Conservation (phyloP, 2,113 vertebrate species). For the Carollia perspicillata region DNA sequence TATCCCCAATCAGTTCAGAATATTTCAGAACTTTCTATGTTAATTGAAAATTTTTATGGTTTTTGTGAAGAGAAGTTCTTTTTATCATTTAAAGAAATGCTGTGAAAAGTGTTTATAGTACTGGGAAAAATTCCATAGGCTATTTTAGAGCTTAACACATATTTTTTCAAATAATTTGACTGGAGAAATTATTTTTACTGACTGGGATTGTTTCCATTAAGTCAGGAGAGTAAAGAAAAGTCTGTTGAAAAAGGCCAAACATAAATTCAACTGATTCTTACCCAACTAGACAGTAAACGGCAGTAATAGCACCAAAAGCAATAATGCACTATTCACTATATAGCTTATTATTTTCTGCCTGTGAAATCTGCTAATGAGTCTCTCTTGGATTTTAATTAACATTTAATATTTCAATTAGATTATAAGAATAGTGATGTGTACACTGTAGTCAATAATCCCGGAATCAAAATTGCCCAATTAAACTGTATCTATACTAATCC, state of each 20-base stretch:
- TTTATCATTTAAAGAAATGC: neutral
- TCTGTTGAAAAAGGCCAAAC: neutral
- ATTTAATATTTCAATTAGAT: neutral
- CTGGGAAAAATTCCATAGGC: neutral
- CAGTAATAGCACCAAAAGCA: neutral
- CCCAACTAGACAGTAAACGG: neutral
- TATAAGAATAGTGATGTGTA: neutral
- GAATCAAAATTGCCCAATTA: neutral
- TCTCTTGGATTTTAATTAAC: neutral
- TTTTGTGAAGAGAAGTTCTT: neutral
- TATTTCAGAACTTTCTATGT: neutral
- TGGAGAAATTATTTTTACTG: neutral
- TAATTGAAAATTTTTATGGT: neutral
- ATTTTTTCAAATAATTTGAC: neutral
- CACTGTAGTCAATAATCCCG: neutral
- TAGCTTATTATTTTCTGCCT: neutral
- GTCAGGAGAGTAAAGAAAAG: neutral
- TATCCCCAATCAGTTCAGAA: neutral
- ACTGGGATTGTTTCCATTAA: neutral
- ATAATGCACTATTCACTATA: neutral
- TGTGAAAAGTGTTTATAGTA: neutral
- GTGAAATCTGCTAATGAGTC: neutral
- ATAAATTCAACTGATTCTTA: constrained; percentile 10
- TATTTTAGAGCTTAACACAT: neutral
- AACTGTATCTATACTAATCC: neutral